Percentiles rank a stretch among this genome's conserved stretches.
These are phyloP conservation scores for Nanorana parkeri DNA, from an alignment of 2,113 vertebrate genomes.

Conservation along the genomic window DNA sequence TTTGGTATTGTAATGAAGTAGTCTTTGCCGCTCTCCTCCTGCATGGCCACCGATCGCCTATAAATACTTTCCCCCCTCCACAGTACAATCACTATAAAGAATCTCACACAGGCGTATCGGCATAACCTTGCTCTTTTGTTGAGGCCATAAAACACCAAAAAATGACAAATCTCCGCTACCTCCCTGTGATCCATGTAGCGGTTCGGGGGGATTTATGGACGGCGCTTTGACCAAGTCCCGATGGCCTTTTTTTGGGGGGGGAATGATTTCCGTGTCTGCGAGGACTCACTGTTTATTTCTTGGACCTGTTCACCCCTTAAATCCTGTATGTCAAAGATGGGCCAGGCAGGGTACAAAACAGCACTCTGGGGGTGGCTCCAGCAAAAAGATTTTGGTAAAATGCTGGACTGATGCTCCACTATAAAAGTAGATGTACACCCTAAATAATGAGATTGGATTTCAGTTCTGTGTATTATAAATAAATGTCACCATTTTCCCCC, in stretches of 20 bases:
- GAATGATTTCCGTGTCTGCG: slow-evolving; percentile 46
- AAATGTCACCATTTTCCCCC: too few species aligned
- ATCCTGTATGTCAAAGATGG: slow-evolving; percentile 19
- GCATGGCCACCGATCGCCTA: slow-evolving; percentile 29
- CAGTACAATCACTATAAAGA: slow-evolving; percentile 46
- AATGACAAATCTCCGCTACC: slow-evolving; percentile 46
- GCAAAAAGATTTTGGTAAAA: too few species aligned
- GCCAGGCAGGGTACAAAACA: not conserved
- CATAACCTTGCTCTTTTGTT: slow-evolving; percentile 50
- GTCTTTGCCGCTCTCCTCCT: slow-evolving; percentile 13
- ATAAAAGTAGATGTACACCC: too few species aligned
- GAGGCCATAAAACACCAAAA: slow-evolving; percentile 46
- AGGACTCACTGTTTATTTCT: slow-evolving; percentile 21
- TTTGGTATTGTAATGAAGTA: slow-evolving; percentile 44
- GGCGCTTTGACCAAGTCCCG: slow-evolving; percentile 27
- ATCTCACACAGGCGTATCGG: slow-evolving; percentile 47
- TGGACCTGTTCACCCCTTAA: not conserved
- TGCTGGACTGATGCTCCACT: too few species aligned
- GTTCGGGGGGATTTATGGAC: slow-evolving; percentile 30
- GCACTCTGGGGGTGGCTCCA: too few species aligned
- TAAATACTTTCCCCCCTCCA: slow-evolving; percentile 35
- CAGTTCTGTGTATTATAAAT: too few species aligned
- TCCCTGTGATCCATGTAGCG: slow-evolving; percentile 35
- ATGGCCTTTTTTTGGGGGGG: slow-evolving; percentile 30
- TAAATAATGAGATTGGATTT: too few species aligned